Base-by-base conservation (phyloP, 2,797 vertebrate species). In the Rhynchonycteris naso region DNA sequence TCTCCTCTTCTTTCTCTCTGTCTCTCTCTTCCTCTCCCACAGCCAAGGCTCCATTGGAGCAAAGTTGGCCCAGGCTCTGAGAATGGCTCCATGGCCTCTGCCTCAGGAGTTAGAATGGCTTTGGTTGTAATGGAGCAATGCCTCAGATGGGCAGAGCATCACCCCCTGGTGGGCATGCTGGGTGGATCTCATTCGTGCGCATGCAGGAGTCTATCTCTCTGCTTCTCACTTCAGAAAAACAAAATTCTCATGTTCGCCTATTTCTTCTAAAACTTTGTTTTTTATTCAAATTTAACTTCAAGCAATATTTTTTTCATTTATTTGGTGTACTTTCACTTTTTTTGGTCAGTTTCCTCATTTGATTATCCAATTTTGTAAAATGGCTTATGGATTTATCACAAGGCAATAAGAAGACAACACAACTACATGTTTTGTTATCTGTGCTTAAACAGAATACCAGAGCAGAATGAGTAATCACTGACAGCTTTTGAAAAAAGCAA, bases 321-420 rank as follows among this genome's bases (percentile, higher is more conserved):
- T 52, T 56, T 54, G 22, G 13, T 63, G 7, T 12, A 75, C 19
- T 90, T 88, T 88, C 58, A 54, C n/a, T 28, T 56, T 66, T 71
- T 12, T 63, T 9, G 15, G 54, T 76, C 52, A 65, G 18, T 83
- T 65, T 19, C 21, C 15, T 81, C 38, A 52, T 66, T 52, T 76
- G 75, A 82, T 86, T 82, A 72, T 71, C 26, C 50, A 72, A 59
- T 72, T 65, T 80, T 96, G 26, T 80, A 74, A 85, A 88, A 85
- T 63, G 59, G 35, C 10, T 50, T 1, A 16, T 0, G 8, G 4
- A 15, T 66, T 87, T 86, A 72, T 59, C 38, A 43, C 2, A 16
- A 50, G 76, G 61, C 81, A 28, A 76, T 18, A 82, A 94, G 43
- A 75, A 24, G 61, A 63, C 33, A 59, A 50, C 26, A 43, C 16